Base-by-base conservation (phyloP, 2,888 invertebrate genomes). In the Melikaiella ostensackeni region DNA sequence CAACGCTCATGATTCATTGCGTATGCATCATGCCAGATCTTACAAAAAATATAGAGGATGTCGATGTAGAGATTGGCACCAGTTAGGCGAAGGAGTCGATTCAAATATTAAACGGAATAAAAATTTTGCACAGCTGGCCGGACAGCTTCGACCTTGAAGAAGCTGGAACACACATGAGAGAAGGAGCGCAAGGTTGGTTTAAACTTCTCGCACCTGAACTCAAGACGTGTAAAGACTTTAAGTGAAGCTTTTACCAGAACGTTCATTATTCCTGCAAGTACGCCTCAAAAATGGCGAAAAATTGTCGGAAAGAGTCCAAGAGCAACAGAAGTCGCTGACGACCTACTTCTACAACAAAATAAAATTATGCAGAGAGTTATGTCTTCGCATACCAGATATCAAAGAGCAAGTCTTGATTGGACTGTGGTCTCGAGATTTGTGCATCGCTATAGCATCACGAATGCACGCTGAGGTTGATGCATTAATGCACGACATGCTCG, bases 101-200 rank as follows among this genome's bases (percentile, higher is more conserved):
- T 1, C 27, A 76, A 16, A 55, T 66, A 2, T 74, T 80, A 2
- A 78, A 82, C 30, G n/a, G 77, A 0, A 74, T 74, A 4, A 80
- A 77, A 33, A 33, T 33, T 16, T 21, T 81, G 0, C 77, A 79
- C 59, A 55, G 50, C 1, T 81, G 79, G 80, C 79, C 77, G 0
- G 79, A 81, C 21, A 55, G 75, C 11, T 79, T 78, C 6, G 38
- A 76, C 1, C 75, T 79, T 7, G 80, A 82, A 33, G 76, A 77
- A 2, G 79, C 79, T n/a, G 33, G 76, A 5, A 70, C 59, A 62
- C 76, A 77, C 24, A 21, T 77, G 24, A 70, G n/a, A 2, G 77
- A 75, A 4, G 79, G 79, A 35, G 76, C 79, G 2, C 27, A 66
- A 13, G 79, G 77, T 46, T 79, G 75, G 38, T 63, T 21, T 21